These are phyloP conservation scores for Mesoligia furuncula DNA, from an alignment of 2,888 invertebrate species.

Conservation along the genomic window DNA sequence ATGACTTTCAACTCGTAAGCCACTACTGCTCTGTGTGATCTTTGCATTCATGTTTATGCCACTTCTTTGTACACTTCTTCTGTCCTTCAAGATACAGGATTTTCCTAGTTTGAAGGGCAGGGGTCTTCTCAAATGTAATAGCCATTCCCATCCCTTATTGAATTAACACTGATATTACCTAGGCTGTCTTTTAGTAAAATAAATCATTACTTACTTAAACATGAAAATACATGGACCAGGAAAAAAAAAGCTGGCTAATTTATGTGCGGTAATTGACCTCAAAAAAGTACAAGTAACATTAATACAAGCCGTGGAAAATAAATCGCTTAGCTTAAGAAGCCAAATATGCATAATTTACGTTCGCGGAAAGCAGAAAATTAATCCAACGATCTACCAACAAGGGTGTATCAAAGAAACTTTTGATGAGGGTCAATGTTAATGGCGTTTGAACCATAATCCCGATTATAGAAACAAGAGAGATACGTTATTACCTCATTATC, in stretches of 20 bases:
- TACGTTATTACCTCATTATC: slow-evolving; percentile 62
- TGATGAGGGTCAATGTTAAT: slow-evolving; percentile 82
- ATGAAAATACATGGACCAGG: background rate
- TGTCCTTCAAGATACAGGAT: too few species aligned
- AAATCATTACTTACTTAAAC: too few species aligned
- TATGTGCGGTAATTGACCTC: background rate
- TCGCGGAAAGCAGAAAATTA: slow-evolving; percentile 75
- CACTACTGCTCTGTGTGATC: background rate
- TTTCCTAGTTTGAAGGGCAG: too few species aligned
- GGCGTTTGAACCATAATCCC: slow-evolving; percentile 68
- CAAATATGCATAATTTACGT: slow-evolving; percentile 75
- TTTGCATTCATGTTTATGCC: background rate
- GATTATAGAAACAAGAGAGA: slow-evolving; percentile 63
- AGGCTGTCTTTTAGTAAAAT: too few species aligned
- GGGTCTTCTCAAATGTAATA: too few species aligned
- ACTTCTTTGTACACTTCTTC: too few species aligned
- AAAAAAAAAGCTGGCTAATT: background rate
- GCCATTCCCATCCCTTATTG: too few species aligned
- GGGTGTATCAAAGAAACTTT: slow-evolving; percentile 77
- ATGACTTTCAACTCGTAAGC: background rate
- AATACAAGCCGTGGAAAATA: slow-evolving; percentile 28
- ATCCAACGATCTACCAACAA: slow-evolving; percentile 68
- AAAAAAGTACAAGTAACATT: slow-evolving; percentile 15
- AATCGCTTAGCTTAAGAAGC: slow-evolving; percentile 49
- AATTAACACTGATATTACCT: too few species aligned